Evolutionary conservation across 53 echinoderm and acorn worm species (phyloP).

Genomic region (Temnopleurus reevesii): DNA sequence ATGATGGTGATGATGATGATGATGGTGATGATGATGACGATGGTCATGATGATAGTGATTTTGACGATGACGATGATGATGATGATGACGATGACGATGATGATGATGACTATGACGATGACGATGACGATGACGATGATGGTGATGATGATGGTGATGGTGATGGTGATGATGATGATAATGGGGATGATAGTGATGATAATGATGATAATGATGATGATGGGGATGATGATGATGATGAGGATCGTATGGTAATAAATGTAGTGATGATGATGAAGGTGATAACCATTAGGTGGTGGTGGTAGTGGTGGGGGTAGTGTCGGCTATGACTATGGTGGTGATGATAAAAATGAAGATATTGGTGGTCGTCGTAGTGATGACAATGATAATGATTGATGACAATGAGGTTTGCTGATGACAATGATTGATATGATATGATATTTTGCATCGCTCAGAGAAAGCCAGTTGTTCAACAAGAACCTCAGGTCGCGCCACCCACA

Average conservation of each 20-base stretch:
- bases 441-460: slow-evolving; percentile 37
- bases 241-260: not conserved
- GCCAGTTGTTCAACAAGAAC: slow-evolving; percentile 11
- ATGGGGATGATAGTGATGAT: not conserved
- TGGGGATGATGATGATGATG: not conserved
- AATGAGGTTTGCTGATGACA: too few species aligned
- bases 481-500: slow-evolving; percentile 56
- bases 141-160: too few species aligned
- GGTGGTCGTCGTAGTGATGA: not conserved
- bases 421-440: too few species aligned
- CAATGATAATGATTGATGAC: not conserved
- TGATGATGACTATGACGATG: not conserved
- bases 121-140: too few species aligned
- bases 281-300: too few species aligned
- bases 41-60: not conserved
- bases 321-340: not conserved
- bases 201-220: not conserved
- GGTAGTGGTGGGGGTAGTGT: not conserved
- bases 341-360: not conserved
- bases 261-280: not conserved
- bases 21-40: not conserved
- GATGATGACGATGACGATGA: not conserved
- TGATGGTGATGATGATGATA: not conserved
- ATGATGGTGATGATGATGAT: not conserved
- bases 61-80: not conserved